These are phyloP conservation scores for Brienomyrus longianalis DNA, from an alignment of 2,113 vertebrate genomes.

Conservation along the genomic window DNA sequence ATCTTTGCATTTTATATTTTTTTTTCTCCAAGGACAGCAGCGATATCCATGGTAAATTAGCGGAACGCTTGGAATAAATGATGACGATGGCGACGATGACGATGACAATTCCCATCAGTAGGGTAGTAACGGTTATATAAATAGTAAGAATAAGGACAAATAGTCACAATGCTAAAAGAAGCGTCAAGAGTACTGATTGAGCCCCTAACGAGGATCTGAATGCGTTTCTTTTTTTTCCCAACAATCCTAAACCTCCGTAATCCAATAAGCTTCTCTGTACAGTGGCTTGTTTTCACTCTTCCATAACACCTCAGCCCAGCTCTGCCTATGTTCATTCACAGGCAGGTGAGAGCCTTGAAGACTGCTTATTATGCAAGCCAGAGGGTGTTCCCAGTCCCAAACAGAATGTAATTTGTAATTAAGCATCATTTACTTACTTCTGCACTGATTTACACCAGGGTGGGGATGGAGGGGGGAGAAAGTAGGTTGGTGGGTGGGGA, in stretches of 20 bases:
- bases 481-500: no score
- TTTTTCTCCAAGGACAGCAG: slow-evolving; percentile 5
- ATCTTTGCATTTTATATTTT: slow-evolving; percentile 20
- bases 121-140: not conserved
- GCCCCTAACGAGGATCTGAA: slow-evolving; percentile 1
- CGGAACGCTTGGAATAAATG: slow-evolving; percentile 5
- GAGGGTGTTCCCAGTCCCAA: slow-evolving; percentile 58
- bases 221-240: not conserved
- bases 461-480: slow-evolving; percentile 46
- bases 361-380: slow-evolving; percentile 68
- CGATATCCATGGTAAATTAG: slow-evolving; percentile 18
- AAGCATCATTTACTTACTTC: slow-evolving; percentile 76
- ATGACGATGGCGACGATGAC: not conserved
- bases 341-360: slow-evolving; percentile 79
- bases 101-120: not conserved
- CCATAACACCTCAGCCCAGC: slow-evolving; percentile 62
- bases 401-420: slow-evolving; percentile 79
- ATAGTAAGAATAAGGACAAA: not conserved
- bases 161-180: not conserved
- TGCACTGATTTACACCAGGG: slow-evolving; percentile 69
- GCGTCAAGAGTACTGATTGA: not conserved
- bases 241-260: slow-evolving; percentile 69
- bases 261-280: slow-evolving; percentile 80
- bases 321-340: slow-evolving; percentile 52
- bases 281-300: slow-evolving; percentile 74